Base-by-base conservation (phyloP, 1,140 invertebrate genomes). In the Nasonia longicornis region DNA sequence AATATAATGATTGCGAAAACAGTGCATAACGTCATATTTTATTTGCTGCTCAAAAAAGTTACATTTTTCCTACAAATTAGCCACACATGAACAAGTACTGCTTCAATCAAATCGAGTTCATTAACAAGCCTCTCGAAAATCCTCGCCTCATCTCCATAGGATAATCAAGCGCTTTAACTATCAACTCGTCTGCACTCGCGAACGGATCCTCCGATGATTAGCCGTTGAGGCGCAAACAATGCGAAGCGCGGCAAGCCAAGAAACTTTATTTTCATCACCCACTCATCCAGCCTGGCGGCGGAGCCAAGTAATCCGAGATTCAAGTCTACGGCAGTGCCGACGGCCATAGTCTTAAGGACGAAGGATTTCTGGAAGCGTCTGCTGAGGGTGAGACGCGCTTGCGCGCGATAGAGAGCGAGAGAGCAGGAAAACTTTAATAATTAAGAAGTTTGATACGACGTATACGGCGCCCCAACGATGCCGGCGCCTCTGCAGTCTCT, bases 391-490 rank as follows among this genome's bases (percentile, higher is more conserved):
- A 58, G 16, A 16, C 8, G 64, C 22, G 52, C 26, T 20, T 3
- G 22, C 11, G 64, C 22, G 64, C 8, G 70, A 16, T 12, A 16
- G 48, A 16, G 14, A 1, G 45, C 2, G 12, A 42, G 64, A n/a
- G 26, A 38, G 38, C 48, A 22, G 58, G 11, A 11, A 48, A 80
- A 80, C 79, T 80, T 80, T 80, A 80, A 80, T 80, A 80, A 80
- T 80, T 80, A 74, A 74, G 79, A 74, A 80, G 79, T 80, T 80
- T 80, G 71, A 80, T 72, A 67, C 71, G 77, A 64, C 72, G 79
- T 42, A 52, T 42, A 26, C 69, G 72, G 26, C 71, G 38, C 6
- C 35, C 1, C 45, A 42, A 11, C 69, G 45, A 11, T 12, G 42
- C 67, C 52, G 2, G 1, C 63, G 7, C 35, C 16, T 35, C 42